Percentiles rank a stretch among this genome's conserved stretches.
Conservation (phyloP, 2,888 invertebrate genomes). For the Ichneumon xanthorius region DNA sequence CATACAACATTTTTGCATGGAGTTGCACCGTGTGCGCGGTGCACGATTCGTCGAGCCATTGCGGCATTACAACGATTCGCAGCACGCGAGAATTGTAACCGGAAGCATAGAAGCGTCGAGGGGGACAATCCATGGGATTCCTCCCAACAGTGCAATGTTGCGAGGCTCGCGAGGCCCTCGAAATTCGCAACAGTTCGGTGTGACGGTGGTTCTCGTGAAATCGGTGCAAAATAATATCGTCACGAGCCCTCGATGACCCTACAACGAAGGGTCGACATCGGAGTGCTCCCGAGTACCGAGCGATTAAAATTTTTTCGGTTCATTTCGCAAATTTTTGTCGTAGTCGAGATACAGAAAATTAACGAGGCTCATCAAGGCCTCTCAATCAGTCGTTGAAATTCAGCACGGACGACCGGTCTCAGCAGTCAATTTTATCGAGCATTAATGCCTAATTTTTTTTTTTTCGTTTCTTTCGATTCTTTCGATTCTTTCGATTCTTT, state of each 20-base stretch:
- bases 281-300: background rate
- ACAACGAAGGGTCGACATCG: background rate
- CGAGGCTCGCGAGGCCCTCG: background rate
- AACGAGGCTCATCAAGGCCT: too few species aligned
- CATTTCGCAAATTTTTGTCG: too few species aligned
- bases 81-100: constrained; percentile 39
- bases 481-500: too few species aligned
- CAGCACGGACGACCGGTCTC: too few species aligned
- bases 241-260: background rate
- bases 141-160: constrained; percentile 25
- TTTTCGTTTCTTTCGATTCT: too few species aligned
- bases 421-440: too few species aligned
- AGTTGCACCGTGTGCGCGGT: background rate
- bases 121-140: constrained; percentile 23
- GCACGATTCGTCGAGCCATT: constrained; percentile 1
- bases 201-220: background rate
- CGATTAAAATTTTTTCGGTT: background rate
- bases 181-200: background rate
- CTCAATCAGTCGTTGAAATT: too few species aligned
- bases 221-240: background rate
- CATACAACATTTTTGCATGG: too few species aligned
- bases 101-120: constrained; percentile 2
- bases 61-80: constrained; percentile 26
- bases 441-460: too few species aligned
- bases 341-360: too few species aligned